These are phyloP conservation scores for Diglossa brunneiventris DNA, from an alignment of 2,113 vertebrate genomes.

Conservation along the genomic window DNA sequence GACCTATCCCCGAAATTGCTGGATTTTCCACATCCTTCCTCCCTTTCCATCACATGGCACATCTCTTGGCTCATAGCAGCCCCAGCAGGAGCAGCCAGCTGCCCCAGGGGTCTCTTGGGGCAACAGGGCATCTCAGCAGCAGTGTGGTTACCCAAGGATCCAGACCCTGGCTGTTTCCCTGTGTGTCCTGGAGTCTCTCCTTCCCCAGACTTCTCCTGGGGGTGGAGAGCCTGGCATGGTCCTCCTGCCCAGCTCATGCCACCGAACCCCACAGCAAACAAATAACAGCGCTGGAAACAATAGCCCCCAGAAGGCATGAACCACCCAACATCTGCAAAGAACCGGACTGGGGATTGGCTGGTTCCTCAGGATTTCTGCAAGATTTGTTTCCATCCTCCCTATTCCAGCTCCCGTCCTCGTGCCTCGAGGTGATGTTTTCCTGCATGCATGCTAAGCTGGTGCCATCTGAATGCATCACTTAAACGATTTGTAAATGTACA, in stretches of 20 bases:
- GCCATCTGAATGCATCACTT: background rate
- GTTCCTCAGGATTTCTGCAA: background rate
- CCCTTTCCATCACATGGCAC: background rate
- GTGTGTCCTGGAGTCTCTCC: background rate
- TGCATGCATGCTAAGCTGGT: background rate
- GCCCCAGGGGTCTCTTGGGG: background rate
- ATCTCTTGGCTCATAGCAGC: rapidly evolving
- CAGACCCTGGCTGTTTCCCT: rapidly evolving
- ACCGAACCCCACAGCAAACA: background rate
- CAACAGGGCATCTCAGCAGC: background rate
- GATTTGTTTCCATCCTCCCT: slow-evolving; percentile 20
- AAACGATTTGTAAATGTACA: background rate
- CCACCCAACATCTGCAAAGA: slow-evolving; percentile 47
- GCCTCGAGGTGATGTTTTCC: background rate
- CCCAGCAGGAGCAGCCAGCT: background rate
- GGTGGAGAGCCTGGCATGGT: background rate
- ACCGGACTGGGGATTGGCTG: background rate
- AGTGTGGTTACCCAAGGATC: rapidly evolving
- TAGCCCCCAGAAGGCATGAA: slow-evolving; percentile 26
- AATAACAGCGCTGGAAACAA: background rate
- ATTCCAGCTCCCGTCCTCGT: background rate
- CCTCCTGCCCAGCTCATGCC: background rate
- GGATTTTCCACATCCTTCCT: background rate
- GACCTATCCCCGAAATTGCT: rapidly evolving
- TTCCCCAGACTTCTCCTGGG: background rate